Conservation (phyloP, 2,113 vertebrate species). For the Melanostigma gelatinosum region DNA sequence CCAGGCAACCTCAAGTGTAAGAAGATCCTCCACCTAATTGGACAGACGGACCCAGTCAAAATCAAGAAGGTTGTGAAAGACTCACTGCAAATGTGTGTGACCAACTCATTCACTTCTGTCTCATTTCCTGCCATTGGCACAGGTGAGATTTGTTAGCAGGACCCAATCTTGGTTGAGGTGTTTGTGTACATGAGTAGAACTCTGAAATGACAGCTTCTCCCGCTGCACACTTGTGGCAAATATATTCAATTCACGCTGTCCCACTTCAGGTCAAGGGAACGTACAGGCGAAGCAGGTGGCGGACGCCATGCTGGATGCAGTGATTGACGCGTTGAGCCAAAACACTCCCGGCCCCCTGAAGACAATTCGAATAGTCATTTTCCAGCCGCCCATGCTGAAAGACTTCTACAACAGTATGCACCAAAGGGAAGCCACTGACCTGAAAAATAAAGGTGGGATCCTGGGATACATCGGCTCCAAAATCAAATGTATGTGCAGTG, state of each 20-base stretch:
- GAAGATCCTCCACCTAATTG: conserved; percentile 88
- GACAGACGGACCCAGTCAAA: conserved; percentile 57
- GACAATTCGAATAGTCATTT: conserved; percentile 77
- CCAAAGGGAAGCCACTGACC: conserved; percentile 36
- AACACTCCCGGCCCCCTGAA: conserved; percentile 50
- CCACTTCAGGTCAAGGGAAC: conserved; percentile 76
- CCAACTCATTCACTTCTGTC: conserved; percentile 78
- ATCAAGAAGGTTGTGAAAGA: conserved; percentile 57
- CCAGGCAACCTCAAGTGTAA: conserved; percentile 86
- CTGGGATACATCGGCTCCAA: background rate
- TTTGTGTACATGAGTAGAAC: background rate
- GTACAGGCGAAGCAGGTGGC: conserved; percentile 70
- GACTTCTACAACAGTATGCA: conserved; percentile 78
- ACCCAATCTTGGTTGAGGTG: background rate
- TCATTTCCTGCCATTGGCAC: conserved; percentile 93
- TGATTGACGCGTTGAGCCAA: conserved; percentile 67
- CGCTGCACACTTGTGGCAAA: no score
- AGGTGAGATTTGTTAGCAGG: conserved; percentile 79
- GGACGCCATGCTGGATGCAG: conserved; percentile 80
- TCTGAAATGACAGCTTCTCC: background rate
- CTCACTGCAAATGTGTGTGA: conserved; percentile 84
- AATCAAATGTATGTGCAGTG: conserved; percentile 60
- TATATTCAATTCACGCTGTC: background rate
- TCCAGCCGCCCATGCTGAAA: conserved; percentile 74
- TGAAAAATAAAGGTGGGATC: conserved; percentile 5